A percentile compares a stretch with the other conserved stretches of the same genome.
phyloP scores from a whole-genome alignment of 2,797 vertebrate species.

The Yasuhikotakia modesta region DNA sequence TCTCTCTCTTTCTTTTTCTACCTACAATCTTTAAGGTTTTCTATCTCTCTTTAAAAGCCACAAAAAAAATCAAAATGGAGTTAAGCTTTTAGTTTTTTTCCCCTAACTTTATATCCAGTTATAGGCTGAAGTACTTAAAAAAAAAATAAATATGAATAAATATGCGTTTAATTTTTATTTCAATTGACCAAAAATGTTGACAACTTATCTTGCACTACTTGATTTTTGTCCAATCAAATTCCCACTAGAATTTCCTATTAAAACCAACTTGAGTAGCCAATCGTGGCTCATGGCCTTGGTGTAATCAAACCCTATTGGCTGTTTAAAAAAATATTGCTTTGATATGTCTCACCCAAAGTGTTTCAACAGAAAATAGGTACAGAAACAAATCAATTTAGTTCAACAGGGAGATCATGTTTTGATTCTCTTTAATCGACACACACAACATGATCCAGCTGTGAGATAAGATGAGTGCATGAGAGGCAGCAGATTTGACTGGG shows the following conservation, averaged over 20 bases:
- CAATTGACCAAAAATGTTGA: too few relatives aligned
- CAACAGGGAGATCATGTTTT: slow-evolving; percentile 10
- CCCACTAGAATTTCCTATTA: neutral
- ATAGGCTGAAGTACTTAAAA: neutral
- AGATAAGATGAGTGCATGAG: slow-evolving; percentile 14
- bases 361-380: too few relatives aligned
- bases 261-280: neutral
- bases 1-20: neutral
- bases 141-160: neutral
- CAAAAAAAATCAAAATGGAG: neutral
- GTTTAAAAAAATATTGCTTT: too few relatives aligned
- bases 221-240: neutral
- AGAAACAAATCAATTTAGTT: neutral
- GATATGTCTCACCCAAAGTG: too few relatives aligned
- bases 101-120: neutral
- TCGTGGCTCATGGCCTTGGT: neutral
- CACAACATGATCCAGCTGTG: slow-evolving; percentile 16
- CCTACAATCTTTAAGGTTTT: neutral
- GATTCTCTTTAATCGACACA: neutral
- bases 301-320: neutral
- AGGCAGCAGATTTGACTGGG: slow-evolving; percentile 18
- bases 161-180: neutral
- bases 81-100: neutral
- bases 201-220: too few relatives aligned
- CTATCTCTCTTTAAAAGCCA: neutral